A percentile compares a stretch with the other conserved stretches of the same genome.
phyloP scores from a whole-genome alignment of 2,113 vertebrate species.

The Petrocephalus microphthalmus region DNA sequence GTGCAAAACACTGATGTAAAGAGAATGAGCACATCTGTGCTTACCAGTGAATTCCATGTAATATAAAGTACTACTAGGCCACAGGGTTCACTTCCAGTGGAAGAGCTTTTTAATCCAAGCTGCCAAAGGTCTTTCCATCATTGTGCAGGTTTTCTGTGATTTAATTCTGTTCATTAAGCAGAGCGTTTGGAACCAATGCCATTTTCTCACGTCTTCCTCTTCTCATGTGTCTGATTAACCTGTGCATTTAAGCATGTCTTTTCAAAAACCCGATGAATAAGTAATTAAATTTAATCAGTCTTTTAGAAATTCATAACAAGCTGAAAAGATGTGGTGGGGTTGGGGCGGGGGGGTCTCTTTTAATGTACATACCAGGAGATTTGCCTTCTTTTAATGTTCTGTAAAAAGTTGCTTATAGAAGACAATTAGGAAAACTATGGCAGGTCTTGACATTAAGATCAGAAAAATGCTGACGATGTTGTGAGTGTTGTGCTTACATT shows the following conservation, averaged over 20 bases:
- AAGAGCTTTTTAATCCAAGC: neutral
- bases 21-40: neutral
- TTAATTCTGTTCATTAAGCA: neutral
- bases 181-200: neutral
- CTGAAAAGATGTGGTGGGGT: neutral
- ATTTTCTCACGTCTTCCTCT: neutral
- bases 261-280: conserved; percentile 4
- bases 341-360: neutral
- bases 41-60: neutral
- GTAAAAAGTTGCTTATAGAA: neutral
- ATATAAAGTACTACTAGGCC: neutral
- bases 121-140: neutral
- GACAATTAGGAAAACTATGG: neutral
- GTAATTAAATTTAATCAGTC: neutral
- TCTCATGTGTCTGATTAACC: conserved; percentile 5
- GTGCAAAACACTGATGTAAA: neutral
- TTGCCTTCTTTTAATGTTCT: neutral
- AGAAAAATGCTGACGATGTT: neutral
- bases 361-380: neutral
- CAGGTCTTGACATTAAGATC: neutral
- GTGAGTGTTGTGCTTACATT: neutral
- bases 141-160: neutral
- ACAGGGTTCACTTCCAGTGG: neutral
- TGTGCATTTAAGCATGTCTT: conserved; percentile 8
- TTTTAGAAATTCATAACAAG: neutral